Conservation (phyloP, 2,113 vertebrate species). For the Podilymbus podiceps region DNA sequence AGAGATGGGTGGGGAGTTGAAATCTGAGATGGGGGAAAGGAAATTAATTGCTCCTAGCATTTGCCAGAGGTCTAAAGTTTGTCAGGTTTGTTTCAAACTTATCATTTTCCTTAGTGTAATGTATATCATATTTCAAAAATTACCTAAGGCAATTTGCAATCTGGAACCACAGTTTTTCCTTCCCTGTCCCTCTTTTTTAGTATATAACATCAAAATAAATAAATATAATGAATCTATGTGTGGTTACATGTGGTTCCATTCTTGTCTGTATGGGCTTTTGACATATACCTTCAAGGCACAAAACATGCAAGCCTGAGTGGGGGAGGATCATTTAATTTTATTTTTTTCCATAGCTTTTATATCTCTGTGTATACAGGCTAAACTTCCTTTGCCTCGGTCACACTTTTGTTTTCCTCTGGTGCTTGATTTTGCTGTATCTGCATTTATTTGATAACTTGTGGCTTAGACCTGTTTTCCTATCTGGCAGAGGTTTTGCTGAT, state of each 20-base stretch:
- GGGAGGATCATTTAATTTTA: neutral
- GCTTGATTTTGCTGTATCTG: slow-evolving; percentile 33
- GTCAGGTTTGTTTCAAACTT: neutral
- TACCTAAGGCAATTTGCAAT: neutral
- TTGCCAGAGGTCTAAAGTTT: neutral
- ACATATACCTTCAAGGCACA: neutral
- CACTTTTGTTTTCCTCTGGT: neutral
- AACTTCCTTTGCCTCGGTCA: neutral
- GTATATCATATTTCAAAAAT: neutral
- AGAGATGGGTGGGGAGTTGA: neutral
- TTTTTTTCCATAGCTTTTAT: neutral
- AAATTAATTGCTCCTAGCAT: neutral
- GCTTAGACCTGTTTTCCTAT: neutral
- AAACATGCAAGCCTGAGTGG: neutral
- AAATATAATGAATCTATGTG: neutral
- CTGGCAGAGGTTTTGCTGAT: neutral
- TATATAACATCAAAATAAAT: neutral
- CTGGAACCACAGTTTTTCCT: neutral
- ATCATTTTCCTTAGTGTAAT: neutral
- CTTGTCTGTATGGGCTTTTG: neutral
- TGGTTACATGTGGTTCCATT: neutral
- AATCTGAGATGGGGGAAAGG: neutral
- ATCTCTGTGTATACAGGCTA: neutral
- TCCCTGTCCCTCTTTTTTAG: neutral
- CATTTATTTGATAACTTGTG: slow-evolving; percentile 42